phyloP scores from a whole-genome alignment of 1,140 invertebrate genomes.

The Lasaia peninsularis region DNA sequence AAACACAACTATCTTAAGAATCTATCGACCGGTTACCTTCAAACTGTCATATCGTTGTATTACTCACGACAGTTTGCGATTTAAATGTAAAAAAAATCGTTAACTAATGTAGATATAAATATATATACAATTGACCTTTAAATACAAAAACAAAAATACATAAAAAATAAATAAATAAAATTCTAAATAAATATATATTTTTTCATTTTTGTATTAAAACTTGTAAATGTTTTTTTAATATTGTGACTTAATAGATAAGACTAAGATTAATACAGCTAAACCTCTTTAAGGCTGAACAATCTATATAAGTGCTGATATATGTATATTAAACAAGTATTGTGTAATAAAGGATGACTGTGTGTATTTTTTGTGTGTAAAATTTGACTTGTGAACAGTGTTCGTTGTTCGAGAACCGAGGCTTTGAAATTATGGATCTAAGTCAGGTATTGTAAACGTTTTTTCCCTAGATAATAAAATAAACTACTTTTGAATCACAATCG shows the following conservation, averaged over 20 bases:
- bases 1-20: conserved; percentile 37
- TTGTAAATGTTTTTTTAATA: not conserved
- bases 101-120: not conserved
- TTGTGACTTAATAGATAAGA: conserved; percentile 11
- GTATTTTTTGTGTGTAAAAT: not conserved
- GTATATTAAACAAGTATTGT: not conserved
- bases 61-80: not conserved
- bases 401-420: not conserved
- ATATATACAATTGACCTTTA: too few species aligned
- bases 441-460: too few species aligned
- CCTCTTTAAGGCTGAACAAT: not conserved
- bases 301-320: not conserved
- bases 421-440: conserved; percentile 14
- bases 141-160: too few species aligned
- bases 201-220: not conserved
- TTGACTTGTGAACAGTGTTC: not conserved
- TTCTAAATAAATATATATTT: too few species aligned
- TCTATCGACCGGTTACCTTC: not conserved
- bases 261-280: not conserved
- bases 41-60: not conserved
- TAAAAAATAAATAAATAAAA: not conserved
- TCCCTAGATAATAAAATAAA: too few species aligned
- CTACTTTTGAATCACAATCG: too few species aligned
- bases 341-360: not conserved
- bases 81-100: not conserved